Conservation (phyloP, 2,888 invertebrate genomes). For the Petrophora chlorosata region DNA sequence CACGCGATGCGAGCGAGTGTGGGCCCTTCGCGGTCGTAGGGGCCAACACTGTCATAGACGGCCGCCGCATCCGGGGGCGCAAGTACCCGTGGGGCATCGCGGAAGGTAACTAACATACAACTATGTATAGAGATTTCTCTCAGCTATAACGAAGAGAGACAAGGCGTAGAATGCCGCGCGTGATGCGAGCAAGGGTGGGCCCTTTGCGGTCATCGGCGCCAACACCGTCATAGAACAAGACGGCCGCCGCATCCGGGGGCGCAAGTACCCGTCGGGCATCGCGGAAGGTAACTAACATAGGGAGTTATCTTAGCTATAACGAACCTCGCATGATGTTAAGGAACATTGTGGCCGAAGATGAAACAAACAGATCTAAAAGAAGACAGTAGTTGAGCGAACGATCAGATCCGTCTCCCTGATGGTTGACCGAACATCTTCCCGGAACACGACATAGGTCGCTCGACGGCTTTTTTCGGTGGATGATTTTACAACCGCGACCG, state of each 20-base stretch:
- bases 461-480: too few relatives aligned
- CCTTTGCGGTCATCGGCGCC: constrained; percentile 99
- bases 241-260: constrained; percentile 93
- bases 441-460: too few relatives aligned
- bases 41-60: constrained; percentile 96
- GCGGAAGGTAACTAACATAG: constrained; percentile 93
- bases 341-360: too few relatives aligned
- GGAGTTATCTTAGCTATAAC: too few relatives aligned
- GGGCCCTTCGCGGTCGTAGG: constrained; percentile 99
- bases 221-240: constrained; percentile 97
- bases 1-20: constrained; percentile 94
- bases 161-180: constrained; percentile 91
- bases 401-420: too few relatives aligned
- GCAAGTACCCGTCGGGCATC: constrained; percentile 99
- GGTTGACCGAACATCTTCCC: too few relatives aligned
- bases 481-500: too few relatives aligned
- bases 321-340: too few relatives aligned
- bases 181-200: constrained; percentile 94
- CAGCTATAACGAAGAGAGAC: constrained; percentile 77
- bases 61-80: constrained; percentile 94
- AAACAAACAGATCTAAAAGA: too few relatives aligned
- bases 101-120: constrained; percentile 89
- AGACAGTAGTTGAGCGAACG: too few relatives aligned
- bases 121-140: too few relatives aligned
- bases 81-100: constrained; percentile 99